These are phyloP conservation scores for Euplexia lucipara DNA, from an alignment of 2,888 invertebrate genomes.

Conservation along the genomic window DNA sequence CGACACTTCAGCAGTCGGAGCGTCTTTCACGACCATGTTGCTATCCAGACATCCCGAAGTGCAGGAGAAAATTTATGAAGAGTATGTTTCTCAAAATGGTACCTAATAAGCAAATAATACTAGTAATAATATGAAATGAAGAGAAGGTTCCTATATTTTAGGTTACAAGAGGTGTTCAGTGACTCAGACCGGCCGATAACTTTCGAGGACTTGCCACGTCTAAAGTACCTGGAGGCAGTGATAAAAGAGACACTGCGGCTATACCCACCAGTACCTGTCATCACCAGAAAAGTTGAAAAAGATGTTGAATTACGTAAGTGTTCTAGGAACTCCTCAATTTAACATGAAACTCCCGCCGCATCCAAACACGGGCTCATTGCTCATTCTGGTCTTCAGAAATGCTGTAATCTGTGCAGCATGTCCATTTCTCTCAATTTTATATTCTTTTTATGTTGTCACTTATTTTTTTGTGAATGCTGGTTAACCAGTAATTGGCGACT, in stretches of 20 bases:
- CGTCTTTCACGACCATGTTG: slow-evolving; percentile 64
- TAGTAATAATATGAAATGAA: too few relatives aligned
- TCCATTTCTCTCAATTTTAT: too few relatives aligned
- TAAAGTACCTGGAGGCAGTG: slow-evolving; percentile 72
- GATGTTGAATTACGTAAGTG: slow-evolving; percentile 65
- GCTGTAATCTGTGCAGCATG: too few relatives aligned
- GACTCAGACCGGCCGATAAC: slow-evolving; percentile 58
- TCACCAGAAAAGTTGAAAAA: slow-evolving; percentile 62
- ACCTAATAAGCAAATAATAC: too few relatives aligned
- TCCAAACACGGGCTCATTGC: too few relatives aligned
- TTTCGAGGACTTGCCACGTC: slow-evolving; percentile 60
- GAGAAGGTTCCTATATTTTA: slow-evolving; percentile 22
- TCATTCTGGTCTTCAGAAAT: too few relatives aligned
- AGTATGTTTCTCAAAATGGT: slow-evolving; percentile 64
- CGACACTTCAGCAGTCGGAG: slow-evolving; percentile 69
- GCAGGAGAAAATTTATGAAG: slow-evolving; percentile 71
- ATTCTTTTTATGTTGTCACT: too few relatives aligned
- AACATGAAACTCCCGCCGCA: too few relatives aligned
- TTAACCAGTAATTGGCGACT: too few relatives aligned
- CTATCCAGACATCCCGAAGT: slow-evolving; percentile 68
- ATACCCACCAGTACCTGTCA: slow-evolving; percentile 70
- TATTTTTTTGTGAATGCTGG: too few relatives aligned
- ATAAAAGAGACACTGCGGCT: slow-evolving; percentile 70
- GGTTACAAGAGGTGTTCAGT: slow-evolving; percentile 68
- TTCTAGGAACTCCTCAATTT: too few relatives aligned